These are phyloP conservation scores for Nasonia giraulti DNA, from an alignment of 1,140 invertebrate genomes.

Conservation along the genomic window DNA sequence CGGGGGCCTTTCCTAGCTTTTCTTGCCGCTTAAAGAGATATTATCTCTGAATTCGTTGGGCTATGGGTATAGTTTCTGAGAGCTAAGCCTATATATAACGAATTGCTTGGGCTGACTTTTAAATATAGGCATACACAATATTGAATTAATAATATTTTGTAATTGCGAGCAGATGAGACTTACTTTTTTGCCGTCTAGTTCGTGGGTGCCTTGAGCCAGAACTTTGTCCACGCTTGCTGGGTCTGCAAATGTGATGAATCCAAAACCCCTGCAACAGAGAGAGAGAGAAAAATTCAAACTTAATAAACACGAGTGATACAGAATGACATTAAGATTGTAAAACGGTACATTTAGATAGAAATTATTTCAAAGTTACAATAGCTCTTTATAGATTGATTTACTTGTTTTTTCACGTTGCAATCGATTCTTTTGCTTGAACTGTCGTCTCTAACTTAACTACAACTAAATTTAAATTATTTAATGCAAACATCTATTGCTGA, in stretches of 20 bases:
- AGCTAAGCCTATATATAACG: neutral
- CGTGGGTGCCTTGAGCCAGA: slow-evolving; percentile 93
- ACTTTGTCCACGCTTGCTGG: slow-evolving; percentile 96
- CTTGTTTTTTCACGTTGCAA: neutral
- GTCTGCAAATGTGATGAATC: slow-evolving; percentile 96
- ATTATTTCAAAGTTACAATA: slow-evolving; percentile 31
- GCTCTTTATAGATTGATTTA: neutral
- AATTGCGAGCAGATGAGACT: slow-evolving; percentile 60
- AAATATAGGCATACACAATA: neutral
- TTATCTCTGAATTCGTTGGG: neutral
- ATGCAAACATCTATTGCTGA: neutral
- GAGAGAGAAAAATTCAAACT: slow-evolving; percentile 63
- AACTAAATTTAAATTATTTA: neutral
- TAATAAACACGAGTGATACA: neutral
- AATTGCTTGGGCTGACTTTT: neutral
- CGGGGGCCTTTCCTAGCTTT: neutral
- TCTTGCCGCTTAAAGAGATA: slow-evolving; percentile 49
- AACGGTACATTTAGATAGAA: neutral
- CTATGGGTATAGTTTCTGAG: neutral
- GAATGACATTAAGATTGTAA: neutral
- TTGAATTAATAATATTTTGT: neutral
- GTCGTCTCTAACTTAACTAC: neutral
- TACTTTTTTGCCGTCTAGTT: slow-evolving; percentile 97
- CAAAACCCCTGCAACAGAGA: slow-evolving; percentile 93
- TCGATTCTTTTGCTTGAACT: neutral